phyloP scores from a whole-genome alignment of 2,113 vertebrate genomes.

The Eclectus roratus region DNA sequence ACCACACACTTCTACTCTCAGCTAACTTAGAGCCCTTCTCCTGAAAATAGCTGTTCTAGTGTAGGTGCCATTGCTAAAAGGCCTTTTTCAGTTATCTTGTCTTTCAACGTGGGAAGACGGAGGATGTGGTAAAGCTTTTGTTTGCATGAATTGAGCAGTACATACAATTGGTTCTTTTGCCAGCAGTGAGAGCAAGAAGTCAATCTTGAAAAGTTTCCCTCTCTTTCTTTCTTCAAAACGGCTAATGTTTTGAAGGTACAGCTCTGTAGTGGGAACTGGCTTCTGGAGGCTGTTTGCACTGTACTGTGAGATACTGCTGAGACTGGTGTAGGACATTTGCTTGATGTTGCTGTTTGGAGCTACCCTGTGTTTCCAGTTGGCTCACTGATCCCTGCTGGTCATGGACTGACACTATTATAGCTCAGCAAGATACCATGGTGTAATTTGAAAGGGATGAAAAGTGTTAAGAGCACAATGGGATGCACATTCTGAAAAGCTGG shows the following conservation, averaged over 20 bases:
- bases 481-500: not conserved
- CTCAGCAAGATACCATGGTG: not conserved
- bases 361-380: not conserved
- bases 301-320: not conserved
- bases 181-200: not conserved
- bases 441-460: not conserved
- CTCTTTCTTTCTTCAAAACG: not conserved
- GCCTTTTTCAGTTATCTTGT: not conserved
- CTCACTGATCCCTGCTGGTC: not conserved
- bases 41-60: not conserved
- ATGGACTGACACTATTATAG: not conserved
- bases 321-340: not conserved
- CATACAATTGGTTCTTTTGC: rapidly evolving
- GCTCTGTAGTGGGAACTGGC: not conserved
- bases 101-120: not conserved
- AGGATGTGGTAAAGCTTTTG: not conserved
- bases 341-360: not conserved
- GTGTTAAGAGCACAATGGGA: not conserved
- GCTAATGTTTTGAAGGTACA: not conserved
- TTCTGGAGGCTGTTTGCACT: not conserved
- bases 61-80: not conserved
- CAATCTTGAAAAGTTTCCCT: not conserved
- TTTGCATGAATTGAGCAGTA: not conserved
- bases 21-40: not conserved
- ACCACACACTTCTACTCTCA: not conserved